Evolutionary conservation across 1,140 invertebrate species (phyloP), one percentile per base, ranked within the genome.

Genomic region (Eulimnadia texana): DNA sequence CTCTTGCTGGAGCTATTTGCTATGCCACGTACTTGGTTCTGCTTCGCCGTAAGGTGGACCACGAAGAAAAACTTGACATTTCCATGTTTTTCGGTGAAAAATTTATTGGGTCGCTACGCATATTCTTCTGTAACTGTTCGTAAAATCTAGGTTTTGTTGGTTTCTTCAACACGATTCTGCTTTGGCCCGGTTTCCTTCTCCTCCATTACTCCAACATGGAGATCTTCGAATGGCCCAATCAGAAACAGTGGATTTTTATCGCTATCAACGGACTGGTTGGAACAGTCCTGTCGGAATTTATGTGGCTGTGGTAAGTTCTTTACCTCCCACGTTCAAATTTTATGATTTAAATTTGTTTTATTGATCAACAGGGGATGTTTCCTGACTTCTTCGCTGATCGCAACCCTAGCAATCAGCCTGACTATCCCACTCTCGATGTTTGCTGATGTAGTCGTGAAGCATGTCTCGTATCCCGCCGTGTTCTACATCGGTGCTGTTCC

Each of bases 111-210:
- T 65, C 64, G 63, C 16, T 64, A 61, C 60, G 19, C 10, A n/a
- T n/a, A n/a, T n/a, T n/a, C 9, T n/a, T 55, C 42, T 23, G 1
- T 24, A 28, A 6, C 42, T 51, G 33, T 9, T 52, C 33, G 25
- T 25, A 22, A 60, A 54, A 59, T 63, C 22, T 70, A 88, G 86
- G 89, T 47, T 93, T 93, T 75, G 86, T 93, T 62, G 90, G 90
- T 23, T 72, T 93, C 2, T 90, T 90, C 70, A 90, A 85, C 74
- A 71, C 88, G 3, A 70, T 89, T 52, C 72, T 91, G 20, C 68
- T 93, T 55, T 93, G 90, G 89, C 90, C 90, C 28, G 77, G 88
- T 53, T 88, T 93, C 70, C 83, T 92, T 67, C 78, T 92, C 59
- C 74, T 92, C 9, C 84, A 93, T 74, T 87, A 84, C 68, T 80